These are phyloP conservation scores for Theretra japonica DNA, from an alignment of 2,888 invertebrate genomes.

Conservation along the genomic window DNA sequence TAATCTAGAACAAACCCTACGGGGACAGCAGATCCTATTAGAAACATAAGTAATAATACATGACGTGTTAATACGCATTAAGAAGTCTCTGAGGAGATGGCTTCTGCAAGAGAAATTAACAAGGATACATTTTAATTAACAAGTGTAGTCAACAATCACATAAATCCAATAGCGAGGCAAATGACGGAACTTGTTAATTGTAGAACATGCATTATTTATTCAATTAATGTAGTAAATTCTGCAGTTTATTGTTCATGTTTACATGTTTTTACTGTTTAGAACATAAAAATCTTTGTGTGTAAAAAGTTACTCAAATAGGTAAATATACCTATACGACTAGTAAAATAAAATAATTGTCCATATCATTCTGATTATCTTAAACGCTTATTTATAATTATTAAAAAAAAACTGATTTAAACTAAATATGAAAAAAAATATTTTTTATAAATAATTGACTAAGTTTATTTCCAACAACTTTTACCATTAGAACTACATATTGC, in stretches of 20 bases:
- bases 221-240: neutral
- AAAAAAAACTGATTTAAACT: too few relatives aligned
- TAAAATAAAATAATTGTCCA: too few relatives aligned
- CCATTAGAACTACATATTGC: too few relatives aligned
- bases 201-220: neutral
- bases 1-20: neutral
- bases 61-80: neutral
- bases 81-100: neutral
- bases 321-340: too few relatives aligned
- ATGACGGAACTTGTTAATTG: constrained; percentile 19
- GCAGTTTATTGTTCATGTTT: neutral
- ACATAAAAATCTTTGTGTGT: too few relatives aligned
- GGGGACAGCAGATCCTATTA: neutral
- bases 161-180: constrained; percentile 13
- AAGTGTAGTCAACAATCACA: constrained; percentile 3
- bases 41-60: constrained; percentile 10
- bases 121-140: constrained; percentile 4
- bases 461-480: too few relatives aligned
- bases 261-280: too few relatives aligned
- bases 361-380: too few relatives aligned
- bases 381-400: too few relatives aligned
- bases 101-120: neutral
- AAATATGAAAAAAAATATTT: too few relatives aligned
- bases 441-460: too few relatives aligned
- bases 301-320: too few relatives aligned